Base-by-base conservation (phyloP, 2,113 vertebrate genomes). In the Chrysemys picta region DNA sequence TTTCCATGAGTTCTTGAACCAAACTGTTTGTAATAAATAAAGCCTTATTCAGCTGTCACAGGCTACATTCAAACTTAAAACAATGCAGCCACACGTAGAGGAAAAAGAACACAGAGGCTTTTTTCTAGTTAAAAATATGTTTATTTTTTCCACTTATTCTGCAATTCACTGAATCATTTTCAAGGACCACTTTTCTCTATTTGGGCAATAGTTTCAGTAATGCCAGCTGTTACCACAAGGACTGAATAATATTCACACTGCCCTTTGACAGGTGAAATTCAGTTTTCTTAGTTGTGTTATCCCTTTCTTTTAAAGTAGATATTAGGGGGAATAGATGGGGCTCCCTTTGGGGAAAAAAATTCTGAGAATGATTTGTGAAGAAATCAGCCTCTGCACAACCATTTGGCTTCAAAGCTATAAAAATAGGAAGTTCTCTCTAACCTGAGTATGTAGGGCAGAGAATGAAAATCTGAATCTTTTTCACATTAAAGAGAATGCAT, bases 341-440 rank as follows among this genome's bases (percentile, higher is more conserved):
- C 54, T 96, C 10, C 52, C 95, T 94, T 89, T 88, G 45, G 8
- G 29, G 93, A 95, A 94, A 91, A 0, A 91, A 95, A 91, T 93
- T 93, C 95, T 95, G 94, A 96, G 95, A 95, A 97, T 59, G 54
- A 87, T 96, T 96, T 97, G 90, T 96, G 96, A 95, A 97, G 96
- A 95, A 97, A 97, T 96, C 95, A 96, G 93, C 92, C 96, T 93
- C 96, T 94, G 91, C 93, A 96, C 81, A 95, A 52, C 87, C 93
- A 92, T 96, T 93, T 96, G 85, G 50, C 95, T 97, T 97, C 96
- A 96, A 97, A 97, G 96, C 85, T 94, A 75, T 94, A 97, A 96
- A 97, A 97, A 97, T 97, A 97, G 97, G 94, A 93, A 96, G 92
- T 97, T 97, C 96, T 0, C 96, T 91, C 95, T 97, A 96, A 97